Percentiles rank a stretch among this genome's conserved stretches.
Conservation (phyloP, 2,113 vertebrate genomes). For the Castor canadensis region DNA sequence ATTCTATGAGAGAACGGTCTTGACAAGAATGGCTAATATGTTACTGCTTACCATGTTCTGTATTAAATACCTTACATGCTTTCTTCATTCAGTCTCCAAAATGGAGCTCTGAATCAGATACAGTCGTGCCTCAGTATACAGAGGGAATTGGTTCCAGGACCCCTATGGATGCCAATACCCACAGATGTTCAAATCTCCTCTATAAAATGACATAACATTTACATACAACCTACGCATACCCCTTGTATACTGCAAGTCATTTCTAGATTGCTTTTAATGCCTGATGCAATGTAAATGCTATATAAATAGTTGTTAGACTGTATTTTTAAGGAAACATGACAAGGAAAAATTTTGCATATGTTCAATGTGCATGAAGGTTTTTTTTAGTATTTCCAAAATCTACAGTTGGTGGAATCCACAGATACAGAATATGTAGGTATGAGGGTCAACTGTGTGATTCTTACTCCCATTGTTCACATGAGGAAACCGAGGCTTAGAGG, state of each 20-base stretch:
- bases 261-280: not conserved
- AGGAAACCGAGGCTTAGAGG: not conserved
- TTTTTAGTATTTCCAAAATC: not conserved
- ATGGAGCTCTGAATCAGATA: not conserved
- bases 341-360: too few relatives aligned
- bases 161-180: not conserved
- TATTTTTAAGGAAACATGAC: not conserved
- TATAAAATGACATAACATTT: not conserved
- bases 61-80: not conserved
- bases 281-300: not conserved
- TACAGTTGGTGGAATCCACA: not conserved
- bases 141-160: not conserved
- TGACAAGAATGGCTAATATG: not conserved
- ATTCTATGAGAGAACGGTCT: not conserved
- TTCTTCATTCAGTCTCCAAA: not conserved
- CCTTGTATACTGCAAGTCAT: not conserved
- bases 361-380: too few relatives aligned
- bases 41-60: not conserved
- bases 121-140: not conserved
- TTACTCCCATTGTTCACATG: not conserved
- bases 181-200: not conserved
- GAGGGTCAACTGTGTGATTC: not conserved
- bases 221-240: too few relatives aligned
- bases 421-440: not conserved
- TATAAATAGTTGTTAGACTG: not conserved